Base-by-base conservation (phyloP, 2,113 vertebrate genomes). In the Dissostichus mawsoni region DNA sequence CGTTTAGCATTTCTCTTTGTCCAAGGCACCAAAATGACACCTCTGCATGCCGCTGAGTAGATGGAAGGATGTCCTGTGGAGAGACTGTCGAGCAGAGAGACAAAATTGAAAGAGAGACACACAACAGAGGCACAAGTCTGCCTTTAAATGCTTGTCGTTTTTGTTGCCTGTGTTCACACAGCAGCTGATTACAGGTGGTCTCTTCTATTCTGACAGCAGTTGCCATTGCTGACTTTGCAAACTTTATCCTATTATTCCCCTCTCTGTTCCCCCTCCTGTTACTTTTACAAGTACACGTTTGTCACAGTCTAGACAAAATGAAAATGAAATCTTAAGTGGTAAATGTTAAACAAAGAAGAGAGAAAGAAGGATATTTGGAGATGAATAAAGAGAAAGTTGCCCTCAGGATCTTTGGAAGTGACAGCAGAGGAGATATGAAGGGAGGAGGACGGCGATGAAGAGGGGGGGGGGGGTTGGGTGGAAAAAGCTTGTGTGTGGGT, bases 371-470 rank as follows among this genome's bases (percentile, higher is more conserved):
- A 56, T 44, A 16, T 73, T 62, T 59, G 63, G 64, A 80, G 80
- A 76, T 78, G 58, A 71, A 69, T 62, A 56, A 29, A 64, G 66
- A 80, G 67, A 52, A 76, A 65, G 69, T 78, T 87, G 71, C 85
- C 88, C 78, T 77, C 52, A 81, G 86, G 91, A 89, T 80, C 36
- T 80, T 53, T 80, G 68, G 57, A 88, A 85, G 84, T 91, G 89
- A 89, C 87, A 89, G 78, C 56, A 67, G 80, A 81, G 86, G 69
- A 78, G 89, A 87, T 80, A 67, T 58, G 73, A 62, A 79, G 64
- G 66, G 45, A 75, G 50, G 62, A 67, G 70, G 44, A 45, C 14
- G 61, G 18, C 36, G 50, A n/a, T 59, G 72, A 72, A 44, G 67
- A 45, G 20, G 20, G 20, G 20, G 20, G 56, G 20, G 25, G 48